These are phyloP conservation scores for Balearica regulorum DNA, from an alignment of 2,797 vertebrate species.

Conservation along the genomic window DNA sequence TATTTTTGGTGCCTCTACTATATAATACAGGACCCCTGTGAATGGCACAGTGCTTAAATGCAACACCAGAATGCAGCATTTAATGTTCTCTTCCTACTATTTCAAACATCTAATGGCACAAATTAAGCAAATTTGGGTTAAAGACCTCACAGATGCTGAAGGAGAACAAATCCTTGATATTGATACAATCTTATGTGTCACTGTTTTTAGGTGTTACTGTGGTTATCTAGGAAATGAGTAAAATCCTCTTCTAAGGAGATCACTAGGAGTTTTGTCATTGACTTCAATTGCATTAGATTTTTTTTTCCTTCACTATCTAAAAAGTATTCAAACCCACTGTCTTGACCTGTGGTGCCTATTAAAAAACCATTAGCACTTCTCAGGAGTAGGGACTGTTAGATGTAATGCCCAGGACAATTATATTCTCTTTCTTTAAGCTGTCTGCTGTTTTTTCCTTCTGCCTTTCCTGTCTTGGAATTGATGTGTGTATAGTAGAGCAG, in stretches of 20 bases:
- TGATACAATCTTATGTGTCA: neutral
- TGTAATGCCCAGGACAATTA: slow-evolving; percentile 24
- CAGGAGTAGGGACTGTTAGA: neutral
- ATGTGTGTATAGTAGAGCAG: neutral
- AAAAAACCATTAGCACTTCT: slow-evolving; percentile 38
- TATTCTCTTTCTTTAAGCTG: slow-evolving; percentile 12
- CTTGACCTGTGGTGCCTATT: slow-evolving; percentile 38
- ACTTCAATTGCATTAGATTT: neutral
- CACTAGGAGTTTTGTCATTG: neutral
- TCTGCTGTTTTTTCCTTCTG: neutral
- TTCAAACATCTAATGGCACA: neutral
- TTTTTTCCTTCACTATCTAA: neutral
- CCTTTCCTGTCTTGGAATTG: neutral
- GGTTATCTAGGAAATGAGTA: neutral
- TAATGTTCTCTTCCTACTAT: neutral
- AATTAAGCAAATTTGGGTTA: neutral
- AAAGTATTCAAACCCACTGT: neutral
- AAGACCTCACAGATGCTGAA: neutral
- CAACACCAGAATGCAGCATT: neutral
- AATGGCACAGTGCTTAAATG: neutral
- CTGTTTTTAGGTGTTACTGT: neutral
- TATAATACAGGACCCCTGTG: neutral
- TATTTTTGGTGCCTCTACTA: neutral
- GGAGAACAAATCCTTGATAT: neutral
- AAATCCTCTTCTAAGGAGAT: neutral